Base-by-base conservation (phyloP, 2,113 vertebrate genomes). In the Scomber japonicus region DNA sequence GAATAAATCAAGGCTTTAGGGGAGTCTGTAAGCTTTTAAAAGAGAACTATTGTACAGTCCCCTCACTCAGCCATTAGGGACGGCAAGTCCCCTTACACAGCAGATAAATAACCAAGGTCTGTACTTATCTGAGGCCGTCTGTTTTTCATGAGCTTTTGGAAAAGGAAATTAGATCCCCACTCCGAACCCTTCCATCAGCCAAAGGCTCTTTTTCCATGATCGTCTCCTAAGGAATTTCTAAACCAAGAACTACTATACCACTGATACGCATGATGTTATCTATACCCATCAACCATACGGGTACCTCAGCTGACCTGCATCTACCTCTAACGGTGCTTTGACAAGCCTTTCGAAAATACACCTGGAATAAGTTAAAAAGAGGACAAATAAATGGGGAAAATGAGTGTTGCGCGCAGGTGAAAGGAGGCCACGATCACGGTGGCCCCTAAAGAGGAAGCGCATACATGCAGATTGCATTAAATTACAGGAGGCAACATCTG, bases 91-190 rank as follows among this genome's bases (percentile, higher is more conserved):
- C 70, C 50, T 87, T 86, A 87, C 89, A 85, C 53, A 87, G 89
- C 77, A 88, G 91, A 93, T 87, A 92, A 85, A 94, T 85, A 92
- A 91, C 78, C 83, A 83, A 59, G 72, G 82, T 83, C 91, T 78
- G 67, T 83, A 90, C 82, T 93, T 88, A 89, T 92, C 89, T 89
- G 66, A 88, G 82, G 79, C 76, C 21, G 91, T 91, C 93, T 94
- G 93, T 90, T 94, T 94, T 92, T 92, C 90, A 92, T 94, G 89
- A 93, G 88, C 79, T 82, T 93, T 91, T 85, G 89, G 89, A 87
- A 90, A 89, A 92, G 88, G 91, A 92, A 94, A 94, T 93, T 87
- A 92, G 85, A 94, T 90, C 87, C 80, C 72, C 9, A 31, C 87
- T 83, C 69, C 40, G 64, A 77, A 75, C 75, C 70, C 50, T 83